Conservation (phyloP, 2,888 invertebrate species). For the Polylopha cassiicola region DNA sequence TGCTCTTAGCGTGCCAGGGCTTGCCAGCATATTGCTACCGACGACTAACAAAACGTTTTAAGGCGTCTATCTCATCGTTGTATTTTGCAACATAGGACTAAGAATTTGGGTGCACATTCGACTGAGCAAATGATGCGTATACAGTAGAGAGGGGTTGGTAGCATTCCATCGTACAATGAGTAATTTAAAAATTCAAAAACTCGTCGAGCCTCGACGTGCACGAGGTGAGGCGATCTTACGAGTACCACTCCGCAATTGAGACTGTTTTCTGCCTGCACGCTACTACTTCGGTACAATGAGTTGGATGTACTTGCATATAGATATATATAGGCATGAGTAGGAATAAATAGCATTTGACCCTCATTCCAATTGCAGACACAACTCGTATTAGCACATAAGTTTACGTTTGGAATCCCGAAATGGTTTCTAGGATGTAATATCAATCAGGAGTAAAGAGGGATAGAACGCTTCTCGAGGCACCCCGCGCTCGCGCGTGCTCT, state of each 20-base stretch:
- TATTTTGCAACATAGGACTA: slow-evolving; percentile 54
- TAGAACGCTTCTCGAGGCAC: slow-evolving; percentile 34
- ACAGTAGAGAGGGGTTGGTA: slow-evolving; percentile 50
- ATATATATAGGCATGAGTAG: too few species aligned
- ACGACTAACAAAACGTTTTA: slow-evolving; percentile 42
- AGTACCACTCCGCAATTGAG: slow-evolving; percentile 69
- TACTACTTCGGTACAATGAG: too few species aligned
- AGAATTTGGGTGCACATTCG: slow-evolving; percentile 59
- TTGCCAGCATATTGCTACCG: slow-evolving; percentile 46
- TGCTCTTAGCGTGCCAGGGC: slow-evolving; percentile 60
- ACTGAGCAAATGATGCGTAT: slow-evolving; percentile 40
- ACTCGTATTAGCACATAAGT: too few species aligned
- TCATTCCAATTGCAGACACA: too few species aligned
- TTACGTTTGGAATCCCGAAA: slow-evolving; percentile 26
- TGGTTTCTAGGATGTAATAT: slow-evolving; percentile 49
- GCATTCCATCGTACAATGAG: slow-evolving; percentile 77
- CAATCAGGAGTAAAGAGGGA: slow-evolving; percentile 41
- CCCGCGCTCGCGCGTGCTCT: slow-evolving; percentile 31
- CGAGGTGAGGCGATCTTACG: slow-evolving; percentile 65
- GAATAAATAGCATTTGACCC: too few species aligned
- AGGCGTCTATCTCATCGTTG: slow-evolving; percentile 30
- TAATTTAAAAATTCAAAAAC: slow-evolving; percentile 79
- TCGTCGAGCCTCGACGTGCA: slow-evolving; percentile 66
- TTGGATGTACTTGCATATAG: too few species aligned
- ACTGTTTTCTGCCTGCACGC: slow-evolving; percentile 63